These are phyloP conservation scores for Ascidia mentula DNA, from an alignment of 23 tunicate species.

Conservation along the genomic window DNA sequence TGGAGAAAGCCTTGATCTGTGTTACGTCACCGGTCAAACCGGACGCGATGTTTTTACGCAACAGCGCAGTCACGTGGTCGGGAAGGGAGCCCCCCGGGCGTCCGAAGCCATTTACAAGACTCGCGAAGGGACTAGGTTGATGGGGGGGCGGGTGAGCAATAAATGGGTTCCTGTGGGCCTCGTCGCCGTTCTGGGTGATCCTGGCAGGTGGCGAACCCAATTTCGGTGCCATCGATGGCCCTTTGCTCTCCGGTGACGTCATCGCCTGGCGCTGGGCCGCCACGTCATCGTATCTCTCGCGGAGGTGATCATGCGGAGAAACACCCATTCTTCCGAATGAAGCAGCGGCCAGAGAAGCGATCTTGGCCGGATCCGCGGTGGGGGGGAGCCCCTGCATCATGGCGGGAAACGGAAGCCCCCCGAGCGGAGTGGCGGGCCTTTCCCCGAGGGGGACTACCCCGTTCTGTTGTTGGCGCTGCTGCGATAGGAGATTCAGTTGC, in stretches of 20 bases:
- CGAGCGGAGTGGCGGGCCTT: constrained; percentile 8
- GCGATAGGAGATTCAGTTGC: constrained; percentile 39
- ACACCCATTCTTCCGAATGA: neutral
- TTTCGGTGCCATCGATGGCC: neutral
- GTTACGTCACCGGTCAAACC: neutral
- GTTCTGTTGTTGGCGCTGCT: constrained; percentile 24
- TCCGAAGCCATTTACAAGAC: neutral
- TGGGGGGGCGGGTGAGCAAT: neutral
- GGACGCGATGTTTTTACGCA: constrained; percentile 12
- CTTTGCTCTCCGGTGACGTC: neutral
- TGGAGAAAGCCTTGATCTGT: neutral
- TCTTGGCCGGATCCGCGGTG: neutral
- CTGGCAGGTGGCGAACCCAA: neutral
- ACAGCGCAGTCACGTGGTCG: constrained; percentile 23
- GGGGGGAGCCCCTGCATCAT: constrained; percentile 4
- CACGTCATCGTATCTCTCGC: neutral
- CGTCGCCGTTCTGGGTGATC: neutral
- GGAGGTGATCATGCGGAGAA: neutral
- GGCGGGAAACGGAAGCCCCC: neutral
- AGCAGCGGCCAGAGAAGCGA: constrained; percentile 4
- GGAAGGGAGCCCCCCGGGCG: constrained; percentile 1
- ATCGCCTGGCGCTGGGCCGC: neutral
- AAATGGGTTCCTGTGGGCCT: constrained; percentile 1
- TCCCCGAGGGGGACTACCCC: neutral
- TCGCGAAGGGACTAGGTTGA: neutral